Percentiles rank a stretch among this genome's conserved stretches.
These are phyloP conservation scores for Anthoptus insignis DNA, from an alignment of 2,888 invertebrate species.

Conservation along the genomic window DNA sequence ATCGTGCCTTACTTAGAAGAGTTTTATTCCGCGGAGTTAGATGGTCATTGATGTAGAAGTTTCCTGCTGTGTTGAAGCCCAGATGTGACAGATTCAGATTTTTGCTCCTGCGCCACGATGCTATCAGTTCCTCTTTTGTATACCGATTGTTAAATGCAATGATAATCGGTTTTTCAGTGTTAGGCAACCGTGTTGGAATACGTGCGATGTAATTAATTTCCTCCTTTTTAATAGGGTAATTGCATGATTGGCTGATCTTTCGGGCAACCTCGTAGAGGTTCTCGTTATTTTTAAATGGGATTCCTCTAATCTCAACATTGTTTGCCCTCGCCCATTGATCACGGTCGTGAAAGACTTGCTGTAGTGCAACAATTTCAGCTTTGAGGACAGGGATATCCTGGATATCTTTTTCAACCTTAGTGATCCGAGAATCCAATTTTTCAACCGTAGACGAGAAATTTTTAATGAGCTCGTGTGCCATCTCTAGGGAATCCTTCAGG, in stretches of 20 bases:
- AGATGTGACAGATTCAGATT: constrained; percentile 20
- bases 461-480: constrained; percentile 28
- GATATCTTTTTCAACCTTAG: constrained; percentile 20
- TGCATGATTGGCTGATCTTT: constrained; percentile 22
- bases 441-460: constrained; percentile 24
- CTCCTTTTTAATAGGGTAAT: constrained; percentile 31
- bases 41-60: constrained; percentile 40
- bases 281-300: constrained; percentile 31
- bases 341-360: constrained; percentile 31
- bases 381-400: constrained; percentile 32
- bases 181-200: constrained; percentile 39
- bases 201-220: constrained; percentile 45
- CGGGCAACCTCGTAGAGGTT: constrained; percentile 37
- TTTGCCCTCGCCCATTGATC: constrained; percentile 43
- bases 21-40: constrained; percentile 34
- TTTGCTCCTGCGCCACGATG: constrained; percentile 28
- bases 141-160: constrained; percentile 38
- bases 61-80: constrained; percentile 21
- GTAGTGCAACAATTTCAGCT: constrained; percentile 23
- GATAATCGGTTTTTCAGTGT: constrained; percentile 38
- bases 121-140: constrained; percentile 39
- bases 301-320: constrained; percentile 12
- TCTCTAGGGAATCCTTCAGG: constrained; percentile 36
- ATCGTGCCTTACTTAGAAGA: constrained; percentile 31
- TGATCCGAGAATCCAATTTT: constrained; percentile 24